Percentiles rank a stretch among this genome's conserved stretches.
phyloP scores from a whole-genome alignment of 2,888 invertebrate genomes.

The Piscicola geometra region DNA sequence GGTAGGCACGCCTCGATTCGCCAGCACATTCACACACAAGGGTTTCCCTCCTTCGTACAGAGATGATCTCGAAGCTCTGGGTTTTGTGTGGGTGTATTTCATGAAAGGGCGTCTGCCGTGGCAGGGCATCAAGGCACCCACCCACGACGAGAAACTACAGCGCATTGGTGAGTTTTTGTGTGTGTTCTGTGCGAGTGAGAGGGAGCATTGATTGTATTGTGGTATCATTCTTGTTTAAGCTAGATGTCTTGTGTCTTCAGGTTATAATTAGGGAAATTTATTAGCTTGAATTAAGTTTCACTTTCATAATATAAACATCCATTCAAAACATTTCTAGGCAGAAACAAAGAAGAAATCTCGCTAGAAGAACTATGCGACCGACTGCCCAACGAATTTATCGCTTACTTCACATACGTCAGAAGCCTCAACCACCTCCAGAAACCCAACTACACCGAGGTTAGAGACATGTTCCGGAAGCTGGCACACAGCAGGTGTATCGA shows the following conservation, averaged over 20 bases:
- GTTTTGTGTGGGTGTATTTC: constrained; percentile 40
- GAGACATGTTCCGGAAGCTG: constrained; percentile 36
- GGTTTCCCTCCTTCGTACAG: constrained; percentile 37
- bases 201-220: no score
- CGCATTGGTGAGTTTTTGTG: not conserved
- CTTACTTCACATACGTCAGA: constrained; percentile 39
- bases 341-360: constrained; percentile 36
- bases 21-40: constrained; percentile 38
- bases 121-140: constrained; percentile 39
- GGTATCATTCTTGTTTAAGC: no score
- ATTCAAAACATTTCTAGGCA: constrained; percentile 4
- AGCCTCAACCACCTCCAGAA: constrained; percentile 35
- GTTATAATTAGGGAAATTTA: no score
- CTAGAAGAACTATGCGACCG: constrained; percentile 38
- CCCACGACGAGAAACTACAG: constrained; percentile 33
- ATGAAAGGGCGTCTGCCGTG: constrained; percentile 42
- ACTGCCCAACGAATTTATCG: constrained; percentile 41
- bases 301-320: no score
- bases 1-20: constrained; percentile 41
- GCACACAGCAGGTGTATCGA: constrained; percentile 28
- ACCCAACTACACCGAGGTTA: constrained; percentile 38
- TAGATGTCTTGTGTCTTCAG: no score
- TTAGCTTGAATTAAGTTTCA: no score
- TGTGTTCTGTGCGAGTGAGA: no score
- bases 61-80: constrained; percentile 42